Base-by-base conservation (phyloP, 2,113 vertebrate genomes). In the Sclerurus mexicanus region DNA sequence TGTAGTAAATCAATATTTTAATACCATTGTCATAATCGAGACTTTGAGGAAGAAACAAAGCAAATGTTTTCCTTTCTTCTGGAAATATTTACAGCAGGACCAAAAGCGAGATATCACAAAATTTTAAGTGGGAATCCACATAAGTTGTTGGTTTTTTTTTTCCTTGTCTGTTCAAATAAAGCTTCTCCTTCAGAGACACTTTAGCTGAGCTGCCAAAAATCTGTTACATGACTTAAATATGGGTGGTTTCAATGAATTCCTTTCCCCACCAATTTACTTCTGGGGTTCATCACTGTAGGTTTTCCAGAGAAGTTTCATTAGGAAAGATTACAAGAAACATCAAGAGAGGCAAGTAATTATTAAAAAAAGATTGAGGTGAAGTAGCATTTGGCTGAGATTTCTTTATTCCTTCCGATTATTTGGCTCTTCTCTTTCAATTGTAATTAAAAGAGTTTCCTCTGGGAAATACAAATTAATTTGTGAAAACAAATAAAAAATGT, bases 1-100 rank as follows among this genome's bases (percentile, higher is more conserved):
- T 82, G 60, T 12, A 59, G 55, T 89, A 95, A 89, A 93, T 91
- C 42, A 82, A 24, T 50, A 63, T 74, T 93, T 94, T 74, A 85
- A 87, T 85, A 31, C 33, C 1, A 0, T 50, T 90, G 71, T 74
- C 84, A 55, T 87, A 85, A 71, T n/a, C 71, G n/a, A 72, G 18
- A 8, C 9, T 21, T 37, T 15, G 37, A 58, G 24, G 6, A 67
- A 49, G 44, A 49, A 73, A 28, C 16, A 66, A 92, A 72, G 33
- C 39, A 55, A 83, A 60, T 17, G 33, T 15, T 82, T 25, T 10
- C 1, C 9, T 28, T 74, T 46, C 9, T 46, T 16, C 14, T 23
- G 49, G 28, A 60, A 86, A 8, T 24, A 56, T 69, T 76, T 53
- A 22, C 15, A 77, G 31, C 59, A 62, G 40, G 76, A 25, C 3